A percentile compares a stretch with the other conserved stretches of the same genome.
These are phyloP conservation scores for Phania funesta DNA, from an alignment of 2,888 invertebrate species.

Conservation along the genomic window DNA sequence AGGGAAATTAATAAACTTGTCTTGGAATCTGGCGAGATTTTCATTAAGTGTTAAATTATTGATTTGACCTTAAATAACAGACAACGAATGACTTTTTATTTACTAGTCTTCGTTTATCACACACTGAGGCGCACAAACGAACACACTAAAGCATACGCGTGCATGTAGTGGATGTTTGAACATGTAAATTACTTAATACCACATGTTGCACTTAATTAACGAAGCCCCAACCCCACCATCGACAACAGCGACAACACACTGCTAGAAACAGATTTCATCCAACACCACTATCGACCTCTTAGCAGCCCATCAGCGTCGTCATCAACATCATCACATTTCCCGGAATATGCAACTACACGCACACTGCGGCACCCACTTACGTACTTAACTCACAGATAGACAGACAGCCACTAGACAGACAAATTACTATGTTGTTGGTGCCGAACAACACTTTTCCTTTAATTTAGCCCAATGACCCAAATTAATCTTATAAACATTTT, in stretches of 20 bases:
- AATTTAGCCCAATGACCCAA: constrained; percentile 68
- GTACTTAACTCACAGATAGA: constrained; percentile 20
- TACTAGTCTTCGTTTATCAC: background rate
- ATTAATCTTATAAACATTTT: constrained; percentile 57
- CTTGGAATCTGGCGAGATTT: constrained; percentile 32
- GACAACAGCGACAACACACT: constrained; percentile 35
- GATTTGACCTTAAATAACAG: constrained; percentile 63
- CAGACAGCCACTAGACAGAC: constrained; percentile 60
- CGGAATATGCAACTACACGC: constrained; percentile 14
- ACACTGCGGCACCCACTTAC: background rate
- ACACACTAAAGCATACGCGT: constrained; percentile 29
- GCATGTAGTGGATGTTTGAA: constrained; percentile 23
- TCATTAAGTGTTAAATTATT: constrained; percentile 66
- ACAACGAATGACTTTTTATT: constrained; percentile 52
- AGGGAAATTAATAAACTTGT: constrained; percentile 63
- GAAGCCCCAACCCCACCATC: constrained; percentile 16
- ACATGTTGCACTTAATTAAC: constrained; percentile 67
- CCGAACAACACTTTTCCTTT: constrained; percentile 56
- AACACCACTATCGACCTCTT: constrained; percentile 27
- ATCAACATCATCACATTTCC: constrained; percentile 15
- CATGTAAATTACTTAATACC: constrained; percentile 67
- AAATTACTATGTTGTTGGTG: constrained; percentile 57
- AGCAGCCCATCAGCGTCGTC: constrained; percentile 6
- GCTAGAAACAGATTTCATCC: constrained; percentile 34
- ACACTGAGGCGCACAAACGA: constrained; percentile 66